Base-by-base conservation (phyloP, 2,113 vertebrate species). In the Gasterosteus nipponicus region DNA sequence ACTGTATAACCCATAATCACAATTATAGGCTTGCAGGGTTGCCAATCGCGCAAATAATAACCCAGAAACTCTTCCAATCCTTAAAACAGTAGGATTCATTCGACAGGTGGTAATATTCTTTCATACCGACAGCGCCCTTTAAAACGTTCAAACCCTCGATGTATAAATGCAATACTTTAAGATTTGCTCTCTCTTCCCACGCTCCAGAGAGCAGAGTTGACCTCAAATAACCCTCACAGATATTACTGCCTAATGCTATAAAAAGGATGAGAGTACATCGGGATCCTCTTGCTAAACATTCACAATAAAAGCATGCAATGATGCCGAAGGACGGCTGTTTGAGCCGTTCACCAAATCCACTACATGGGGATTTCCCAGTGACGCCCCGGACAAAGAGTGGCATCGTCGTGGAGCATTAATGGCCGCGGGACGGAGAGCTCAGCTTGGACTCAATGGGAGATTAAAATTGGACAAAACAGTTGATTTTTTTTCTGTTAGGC, bases 1-100 rank as follows among this genome's bases (percentile, higher is more conserved):
- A 75, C 74, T 58, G 49, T 59, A 59, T 64, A 82, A 81, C 80
- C 71, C 49, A 76, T 77, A 80, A 87, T 90, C 77, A 84, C 69
- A 81, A 85, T 88, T 86, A 76, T 54, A 83, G 69, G 69, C 78
- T 69, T 31, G 63, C 85, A 69, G 76, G 67, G 71, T 49, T 70
- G 66, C 74, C 14, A 54, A 68, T 78, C 4, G 38, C 47, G 53
- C 56, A 42, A 60, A 10, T 82, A 74, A 88, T 86, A 80, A 80
- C 62, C 41, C 63, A 35, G 47, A 82, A 63, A 68, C 42, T 65
- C 59, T 72, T 5, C n/a, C 6, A 33, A 42, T 18, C 74, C 49
- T 42, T 56, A n/a, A 70, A 49, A 56, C 51, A 59, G 75, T 7
- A 3, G 39, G 61, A 42, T 33, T 75, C 2, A 59, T 74, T 87